These are phyloP conservation scores for Apis cerana DNA, from an alignment of 1,140 invertebrate species.

Conservation along the genomic window DNA sequence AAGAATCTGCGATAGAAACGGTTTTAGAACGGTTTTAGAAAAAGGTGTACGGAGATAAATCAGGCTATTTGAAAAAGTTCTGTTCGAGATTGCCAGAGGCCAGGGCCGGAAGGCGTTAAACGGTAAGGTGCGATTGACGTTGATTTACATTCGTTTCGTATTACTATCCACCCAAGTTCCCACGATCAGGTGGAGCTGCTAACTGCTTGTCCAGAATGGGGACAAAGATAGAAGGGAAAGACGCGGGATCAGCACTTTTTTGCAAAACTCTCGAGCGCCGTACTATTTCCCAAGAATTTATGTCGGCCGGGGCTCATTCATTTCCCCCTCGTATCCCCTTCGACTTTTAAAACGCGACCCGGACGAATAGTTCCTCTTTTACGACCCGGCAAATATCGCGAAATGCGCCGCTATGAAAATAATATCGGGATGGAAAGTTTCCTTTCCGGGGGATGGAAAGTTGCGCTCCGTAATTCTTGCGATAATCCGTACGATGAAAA, in stretches of 20 bases:
- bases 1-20: not conserved
- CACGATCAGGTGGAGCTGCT: conserved; percentile 16
- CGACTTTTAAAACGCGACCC: not conserved
- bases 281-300: conserved; percentile 51
- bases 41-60: not conserved
- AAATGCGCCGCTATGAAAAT: not conserved
- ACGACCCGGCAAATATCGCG: not conserved
- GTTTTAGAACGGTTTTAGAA: not conserved
- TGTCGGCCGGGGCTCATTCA: conserved; percentile 42
- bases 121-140: conserved; percentile 25
- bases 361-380: not conserved
- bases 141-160: conserved; percentile 47
- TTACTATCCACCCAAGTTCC: conserved; percentile 9
- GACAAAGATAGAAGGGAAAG: conserved; percentile 42
- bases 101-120: not conserved
- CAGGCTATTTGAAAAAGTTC: not conserved
- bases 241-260: conserved; percentile 56
- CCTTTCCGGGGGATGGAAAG: no score
- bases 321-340: conserved; percentile 19
- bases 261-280: conserved; percentile 18
- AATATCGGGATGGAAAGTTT: no score
- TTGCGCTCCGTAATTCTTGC: not conserved
- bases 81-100: not conserved
- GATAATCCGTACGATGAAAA: not conserved
- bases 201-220: conserved; percentile 10